Evolutionary conservation across 2,888 invertebrate species (phyloP).

Genomic region (Lepidochrysops patricia): DNA sequence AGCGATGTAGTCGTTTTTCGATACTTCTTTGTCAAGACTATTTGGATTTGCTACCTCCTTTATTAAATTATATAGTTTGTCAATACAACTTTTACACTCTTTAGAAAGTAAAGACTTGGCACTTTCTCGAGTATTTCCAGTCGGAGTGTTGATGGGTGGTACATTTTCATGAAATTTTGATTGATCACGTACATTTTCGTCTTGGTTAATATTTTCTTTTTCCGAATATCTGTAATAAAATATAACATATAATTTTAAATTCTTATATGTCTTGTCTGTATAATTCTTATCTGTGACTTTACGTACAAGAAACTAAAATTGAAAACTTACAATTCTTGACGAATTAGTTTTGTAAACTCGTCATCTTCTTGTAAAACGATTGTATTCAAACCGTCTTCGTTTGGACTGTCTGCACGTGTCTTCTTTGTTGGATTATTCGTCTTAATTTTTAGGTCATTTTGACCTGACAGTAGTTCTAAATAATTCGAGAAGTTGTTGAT

Average conservation of each 20-base stretch:
- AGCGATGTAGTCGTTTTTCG: conserved; percentile 20
- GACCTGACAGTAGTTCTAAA: not conserved
- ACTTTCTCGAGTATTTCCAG: not conserved
- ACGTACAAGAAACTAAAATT: not conserved
- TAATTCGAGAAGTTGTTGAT: not conserved
- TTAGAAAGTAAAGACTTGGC: conserved; percentile 28
- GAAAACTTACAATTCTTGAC: not conserved
- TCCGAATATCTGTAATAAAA: not conserved
- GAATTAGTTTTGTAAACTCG: not conserved
- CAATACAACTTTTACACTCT: conserved; percentile 56
- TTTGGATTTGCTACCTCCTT: conserved; percentile 38
- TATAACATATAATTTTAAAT: not conserved
- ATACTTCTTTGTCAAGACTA: conserved; percentile 23
- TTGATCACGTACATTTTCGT: not conserved
- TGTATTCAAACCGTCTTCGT: not conserved
- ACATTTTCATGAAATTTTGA: conserved; percentile 17
- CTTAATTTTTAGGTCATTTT: not conserved
- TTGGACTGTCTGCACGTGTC: not conserved
- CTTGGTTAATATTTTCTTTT: not conserved
- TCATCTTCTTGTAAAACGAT: not conserved
- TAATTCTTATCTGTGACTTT: too few species aligned
- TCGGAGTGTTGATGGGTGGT: conserved; percentile 30
- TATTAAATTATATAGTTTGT: conserved; percentile 56
- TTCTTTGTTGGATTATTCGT: not conserved
- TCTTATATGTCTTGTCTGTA: too few species aligned